A percentile compares a stretch with the other conserved stretches of the same genome.
Conservation (phyloP, 37 sponge, comb jelly and placozoan species). For the Tethya wilhelma region DNA sequence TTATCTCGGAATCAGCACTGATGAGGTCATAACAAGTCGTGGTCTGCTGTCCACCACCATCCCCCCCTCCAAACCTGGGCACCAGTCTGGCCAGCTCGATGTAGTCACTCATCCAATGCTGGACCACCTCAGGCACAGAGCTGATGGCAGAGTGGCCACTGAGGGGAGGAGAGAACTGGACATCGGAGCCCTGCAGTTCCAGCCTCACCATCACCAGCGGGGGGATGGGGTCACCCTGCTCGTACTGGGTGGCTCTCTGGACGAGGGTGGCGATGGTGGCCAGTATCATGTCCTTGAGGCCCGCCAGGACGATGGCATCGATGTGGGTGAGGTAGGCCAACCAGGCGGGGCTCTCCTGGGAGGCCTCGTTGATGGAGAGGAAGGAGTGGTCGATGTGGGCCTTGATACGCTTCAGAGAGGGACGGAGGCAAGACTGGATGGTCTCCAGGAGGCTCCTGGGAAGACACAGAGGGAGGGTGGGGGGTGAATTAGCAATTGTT, state of each 20-base stretch:
- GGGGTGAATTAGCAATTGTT: no score
- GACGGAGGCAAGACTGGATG: constrained; percentile 9
- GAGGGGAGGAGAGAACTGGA: constrained; percentile 73
- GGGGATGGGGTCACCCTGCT: constrained; percentile 71
- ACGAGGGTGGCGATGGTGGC: constrained; percentile 50
- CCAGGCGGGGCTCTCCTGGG: constrained; percentile 83
- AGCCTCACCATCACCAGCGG: constrained; percentile 68
- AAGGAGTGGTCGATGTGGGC: constrained; percentile 16
- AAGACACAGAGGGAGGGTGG: no score
- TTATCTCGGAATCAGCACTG: constrained; percentile 33
- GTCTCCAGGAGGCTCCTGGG: constrained; percentile 31
- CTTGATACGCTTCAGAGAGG: constrained; percentile 7
- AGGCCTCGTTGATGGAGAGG: constrained; percentile 43
- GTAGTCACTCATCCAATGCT: constrained; percentile 40
- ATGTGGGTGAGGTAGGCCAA: constrained; percentile 46
- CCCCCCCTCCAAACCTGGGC: constrained; percentile 4
- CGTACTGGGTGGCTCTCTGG: constrained; percentile 55
- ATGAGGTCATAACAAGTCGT: constrained; percentile 20
- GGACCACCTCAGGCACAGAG: constrained; percentile 64
- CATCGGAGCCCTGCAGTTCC: constrained; percentile 53
- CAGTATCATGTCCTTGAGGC: constrained; percentile 61
- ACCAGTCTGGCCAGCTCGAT: constrained; percentile 17
- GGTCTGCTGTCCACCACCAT: neutral
- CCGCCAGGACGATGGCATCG: constrained; percentile 52
- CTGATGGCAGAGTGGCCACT: constrained; percentile 25